Percentiles rank a stretch among this genome's conserved stretches.
Evolutionary conservation across 64 coral and sea anemone genomes (phyloP).

Genomic region (Trachythela sp.): DNA sequence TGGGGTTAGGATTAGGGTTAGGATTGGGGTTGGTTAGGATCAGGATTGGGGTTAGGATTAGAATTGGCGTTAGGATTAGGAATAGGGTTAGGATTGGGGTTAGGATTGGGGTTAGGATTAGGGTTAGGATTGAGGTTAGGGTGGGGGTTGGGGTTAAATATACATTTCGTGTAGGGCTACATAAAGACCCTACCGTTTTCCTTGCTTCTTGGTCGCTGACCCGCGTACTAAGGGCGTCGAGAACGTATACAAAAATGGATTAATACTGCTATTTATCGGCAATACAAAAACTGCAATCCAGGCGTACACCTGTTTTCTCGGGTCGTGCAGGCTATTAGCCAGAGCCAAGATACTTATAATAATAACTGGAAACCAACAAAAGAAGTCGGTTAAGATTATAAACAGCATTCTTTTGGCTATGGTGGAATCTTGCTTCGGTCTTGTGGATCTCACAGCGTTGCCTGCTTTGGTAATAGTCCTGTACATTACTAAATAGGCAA

Average conservation of each 20-base stretch:
- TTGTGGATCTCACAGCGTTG: neutral
- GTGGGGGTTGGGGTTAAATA: too few relatives aligned
- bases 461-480: neutral
- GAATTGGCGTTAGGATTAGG: too few relatives aligned
- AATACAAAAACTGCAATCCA: constrained; percentile 5
- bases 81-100: too few relatives aligned
- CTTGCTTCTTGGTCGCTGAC: too few relatives aligned
- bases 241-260: neutral
- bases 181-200: too few relatives aligned
- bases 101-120: too few relatives aligned
- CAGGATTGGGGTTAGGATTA: too few relatives aligned
- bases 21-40: too few relatives aligned
- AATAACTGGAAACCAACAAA: neutral
- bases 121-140: too few relatives aligned
- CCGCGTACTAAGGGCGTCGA: neutral
- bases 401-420: neutral
- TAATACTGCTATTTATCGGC: neutral
- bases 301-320: neutral
- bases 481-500: neutral
- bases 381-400: neutral
- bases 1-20: too few relatives aligned
- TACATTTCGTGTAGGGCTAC: too few relatives aligned
- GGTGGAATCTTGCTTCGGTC: neutral
- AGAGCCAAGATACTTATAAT: neutral
- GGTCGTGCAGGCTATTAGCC: neutral